Percentiles rank a stretch among this genome's conserved stretches.
These are phyloP conservation scores for Agriopis leucophaearia DNA, from an alignment of 2,888 invertebrate species.

Conservation along the genomic window DNA sequence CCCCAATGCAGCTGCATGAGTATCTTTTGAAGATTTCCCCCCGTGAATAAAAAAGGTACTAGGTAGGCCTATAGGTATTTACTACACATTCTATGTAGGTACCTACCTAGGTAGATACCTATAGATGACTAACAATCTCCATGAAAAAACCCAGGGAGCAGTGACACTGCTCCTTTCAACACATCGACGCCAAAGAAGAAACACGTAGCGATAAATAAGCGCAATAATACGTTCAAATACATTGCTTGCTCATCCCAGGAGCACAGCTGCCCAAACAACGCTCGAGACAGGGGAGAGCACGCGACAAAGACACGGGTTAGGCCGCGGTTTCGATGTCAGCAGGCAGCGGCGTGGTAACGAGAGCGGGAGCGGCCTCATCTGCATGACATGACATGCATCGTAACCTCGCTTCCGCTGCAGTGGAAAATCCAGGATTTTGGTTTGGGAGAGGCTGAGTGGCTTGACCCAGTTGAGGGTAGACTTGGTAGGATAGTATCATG, in stretches of 20 bases:
- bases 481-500: too few species aligned
- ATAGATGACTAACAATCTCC: not conserved
- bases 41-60: too few species aligned
- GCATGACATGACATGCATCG: not conserved
- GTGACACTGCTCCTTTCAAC: slow-evolving; percentile 35
- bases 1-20: too few species aligned
- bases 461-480: too few species aligned
- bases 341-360: too few species aligned
- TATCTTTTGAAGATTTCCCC: too few species aligned
- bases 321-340: too few species aligned
- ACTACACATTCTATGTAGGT: not conserved
- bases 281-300: slow-evolving; percentile 38
- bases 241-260: slow-evolving; percentile 33
- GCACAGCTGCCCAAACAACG: slow-evolving; percentile 49
- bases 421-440: too few species aligned
- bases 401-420: too few species aligned
- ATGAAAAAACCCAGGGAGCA: slow-evolving; percentile 17
- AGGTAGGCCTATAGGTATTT: too few species aligned
- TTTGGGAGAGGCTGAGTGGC: too few species aligned
- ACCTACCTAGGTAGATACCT: not conserved
- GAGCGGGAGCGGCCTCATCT: too few species aligned
- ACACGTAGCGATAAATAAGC: slow-evolving; percentile 44
- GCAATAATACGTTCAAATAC: slow-evolving; percentile 40
- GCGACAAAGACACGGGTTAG: slow-evolving; percentile 21
- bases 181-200: slow-evolving; percentile 43